A percentile compares a stretch with the other conserved stretches of the same genome.
Evolutionary conservation across 2,113 vertebrate genomes (phyloP).

Genomic region (Caloenas nicobarica): DNA sequence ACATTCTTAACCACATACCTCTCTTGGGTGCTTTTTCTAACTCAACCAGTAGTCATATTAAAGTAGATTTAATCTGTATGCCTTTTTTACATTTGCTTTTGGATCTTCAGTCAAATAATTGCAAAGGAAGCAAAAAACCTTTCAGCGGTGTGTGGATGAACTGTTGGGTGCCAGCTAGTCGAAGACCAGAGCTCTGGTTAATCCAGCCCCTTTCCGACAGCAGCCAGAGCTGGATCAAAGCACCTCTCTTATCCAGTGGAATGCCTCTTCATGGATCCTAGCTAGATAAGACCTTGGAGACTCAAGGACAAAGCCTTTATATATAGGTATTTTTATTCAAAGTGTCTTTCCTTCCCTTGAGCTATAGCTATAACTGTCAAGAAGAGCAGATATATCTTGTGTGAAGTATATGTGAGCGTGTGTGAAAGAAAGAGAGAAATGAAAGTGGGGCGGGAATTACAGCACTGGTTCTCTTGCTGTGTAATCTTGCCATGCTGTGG

Average conservation of each 20-base stretch:
- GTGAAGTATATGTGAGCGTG: slow-evolving; percentile 9
- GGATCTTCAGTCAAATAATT: background rate
- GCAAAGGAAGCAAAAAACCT: background rate
- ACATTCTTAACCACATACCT: background rate
- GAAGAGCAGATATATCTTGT: slow-evolving; percentile 44
- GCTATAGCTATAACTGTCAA: slow-evolving; percentile 45
- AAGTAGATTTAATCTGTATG: slow-evolving; percentile 30
- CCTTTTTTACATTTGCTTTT: background rate
- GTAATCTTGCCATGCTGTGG: background rate
- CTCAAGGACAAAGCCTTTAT: slow-evolving; percentile 5
- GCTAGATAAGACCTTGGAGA: slow-evolving; percentile 12
- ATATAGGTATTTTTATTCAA: slow-evolving; percentile 51
- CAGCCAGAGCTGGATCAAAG: background rate
- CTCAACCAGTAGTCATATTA: slow-evolving; percentile 26
- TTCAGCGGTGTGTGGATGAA: background rate
- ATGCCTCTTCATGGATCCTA: background rate
- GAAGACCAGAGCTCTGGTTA: background rate
- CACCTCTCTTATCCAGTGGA: background rate
- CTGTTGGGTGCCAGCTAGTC: background rate
- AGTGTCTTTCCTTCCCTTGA: slow-evolving; percentile 39
- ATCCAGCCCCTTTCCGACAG: background rate
- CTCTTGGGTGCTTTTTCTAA: slow-evolving; percentile 29
- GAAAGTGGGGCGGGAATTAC: slow-evolving; percentile 25
- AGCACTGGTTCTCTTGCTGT: background rate
- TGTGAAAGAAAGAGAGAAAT: background rate